Conservation (phyloP, 2,888 invertebrate species). For the Epirrhoe tristata region DNA sequence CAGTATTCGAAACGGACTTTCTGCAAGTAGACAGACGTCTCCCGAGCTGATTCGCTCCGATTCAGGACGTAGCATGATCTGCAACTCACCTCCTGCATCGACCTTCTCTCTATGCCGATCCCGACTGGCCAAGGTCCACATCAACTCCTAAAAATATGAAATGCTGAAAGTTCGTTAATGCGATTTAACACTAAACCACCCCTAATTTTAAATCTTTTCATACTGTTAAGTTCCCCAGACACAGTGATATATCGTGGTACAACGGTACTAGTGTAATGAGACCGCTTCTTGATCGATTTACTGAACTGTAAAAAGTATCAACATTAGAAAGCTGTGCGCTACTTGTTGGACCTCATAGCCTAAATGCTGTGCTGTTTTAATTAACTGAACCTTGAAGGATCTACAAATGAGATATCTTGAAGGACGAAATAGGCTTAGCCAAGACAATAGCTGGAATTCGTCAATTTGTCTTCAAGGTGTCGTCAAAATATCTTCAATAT, state of each 20-base stretch:
- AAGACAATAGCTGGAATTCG: too few relatives aligned
- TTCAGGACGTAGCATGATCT: constrained; percentile 82
- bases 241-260: not conserved
- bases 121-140: constrained; percentile 66
- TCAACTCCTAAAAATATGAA: constrained; percentile 69
- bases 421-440: too few relatives aligned
- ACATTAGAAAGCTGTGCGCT: too few relatives aligned
- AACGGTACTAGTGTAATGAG: too few relatives aligned
- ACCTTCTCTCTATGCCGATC: constrained; percentile 58
- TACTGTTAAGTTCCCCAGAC: not conserved
- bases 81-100: constrained; percentile 79
- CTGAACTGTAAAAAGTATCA: too few relatives aligned
- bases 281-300: too few relatives aligned
- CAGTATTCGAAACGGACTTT: constrained; percentile 90
- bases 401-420: too few relatives aligned
- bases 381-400: too few relatives aligned
- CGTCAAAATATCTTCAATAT: too few relatives aligned
- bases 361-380: too few relatives aligned
- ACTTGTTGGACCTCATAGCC: too few relatives aligned
- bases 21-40: constrained; percentile 90
- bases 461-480: too few relatives aligned
- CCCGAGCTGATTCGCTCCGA: constrained; percentile 64
- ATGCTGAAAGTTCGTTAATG: not conserved
- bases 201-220: not conserved
- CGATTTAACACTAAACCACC: not conserved